Base-by-base conservation (phyloP, 1,140 invertebrate species). In the Pantala flavescens region DNA sequence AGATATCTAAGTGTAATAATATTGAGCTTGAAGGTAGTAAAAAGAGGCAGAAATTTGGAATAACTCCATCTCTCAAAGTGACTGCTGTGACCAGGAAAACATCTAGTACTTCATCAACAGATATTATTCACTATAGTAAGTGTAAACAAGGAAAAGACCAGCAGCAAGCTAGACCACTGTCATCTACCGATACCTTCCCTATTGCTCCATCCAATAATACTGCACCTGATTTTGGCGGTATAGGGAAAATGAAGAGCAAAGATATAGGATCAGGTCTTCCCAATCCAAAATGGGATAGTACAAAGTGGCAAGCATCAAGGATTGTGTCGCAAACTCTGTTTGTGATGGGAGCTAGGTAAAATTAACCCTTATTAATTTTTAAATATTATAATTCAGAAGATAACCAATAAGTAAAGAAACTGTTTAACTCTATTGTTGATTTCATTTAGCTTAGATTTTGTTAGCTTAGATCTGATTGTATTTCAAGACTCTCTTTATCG, bases 311-410 rank as follows among this genome's bases (percentile, higher is more conserved):
- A 80, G 87, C 91, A n/a, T 85, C 86, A 0, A 83, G 91, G 78
- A 82, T 94, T 7, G 87, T 82, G 42, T 80, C 86, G 63, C 88
- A 91, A 19, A 91, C 91, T 3, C 78, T 89, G 49, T 93, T 93
- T 83, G 90, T 94, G 63, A 91, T 94, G 89, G 91, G 91, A 63
- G 89, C 91, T 77, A 90, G 90, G 84, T 85, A 79, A 80, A 80
- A 77, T 14, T 72, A 2, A 23, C 9, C 28, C 28, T 36, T 36
- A 5, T 5, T 5, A 36, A 36, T 5, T 36, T 5, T 36, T 36
- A 36, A 36, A 36, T 36, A 9, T 36, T 36, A 36, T 2, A 36
- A 5, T 2, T 36, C 3, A 36, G 9, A 9, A 9, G 28, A 36
- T 36, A 36, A 9, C 9, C 28, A 36, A 36, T 36, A 36, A 36